Percentiles rank a stretch among this genome's conserved stretches.
These are phyloP conservation scores for Mellivora capensis DNA, from an alignment of 2,113 vertebrate genomes.

Conservation along the genomic window DNA sequence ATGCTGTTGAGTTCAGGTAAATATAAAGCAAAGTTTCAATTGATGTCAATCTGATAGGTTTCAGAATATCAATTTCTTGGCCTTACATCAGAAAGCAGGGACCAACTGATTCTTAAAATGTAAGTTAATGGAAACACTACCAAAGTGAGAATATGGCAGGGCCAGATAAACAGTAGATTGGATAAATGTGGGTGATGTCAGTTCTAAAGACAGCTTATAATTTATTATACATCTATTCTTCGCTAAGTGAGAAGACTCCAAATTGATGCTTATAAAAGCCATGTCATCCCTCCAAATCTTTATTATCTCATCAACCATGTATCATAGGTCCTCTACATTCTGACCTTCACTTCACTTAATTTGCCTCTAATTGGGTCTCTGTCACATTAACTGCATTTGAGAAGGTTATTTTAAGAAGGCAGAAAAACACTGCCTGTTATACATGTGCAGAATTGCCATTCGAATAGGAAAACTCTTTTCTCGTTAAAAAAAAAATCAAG, in stretches of 20 bases:
- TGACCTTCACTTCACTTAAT: conserved; percentile 55
- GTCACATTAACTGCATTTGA: conserved; percentile 38
- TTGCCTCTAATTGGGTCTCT: conserved; percentile 48
- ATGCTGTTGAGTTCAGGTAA: not conserved
- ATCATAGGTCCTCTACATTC: not conserved
- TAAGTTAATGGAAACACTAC: not conserved
- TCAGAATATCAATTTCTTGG: not conserved
- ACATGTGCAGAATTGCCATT: not conserved
- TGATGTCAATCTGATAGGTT: not conserved
- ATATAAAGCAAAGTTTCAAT: not conserved
- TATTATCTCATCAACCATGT: not conserved
- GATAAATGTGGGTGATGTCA: conserved; percentile 27
- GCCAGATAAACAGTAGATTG: conserved; percentile 33
- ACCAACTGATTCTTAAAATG: conserved; percentile 3
- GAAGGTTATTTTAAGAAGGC: conserved; percentile 42
- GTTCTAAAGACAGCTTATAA: not conserved
- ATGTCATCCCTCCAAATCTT: not conserved
- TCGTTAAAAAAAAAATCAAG: not conserved
- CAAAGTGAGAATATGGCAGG: not conserved
- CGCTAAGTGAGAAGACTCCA: conserved; percentile 30
- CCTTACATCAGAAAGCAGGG: not conserved
- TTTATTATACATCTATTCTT: conserved; percentile 7
- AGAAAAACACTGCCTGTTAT: not conserved
- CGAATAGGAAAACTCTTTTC: not conserved
- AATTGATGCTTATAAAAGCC: conserved; percentile 48